Evolutionary conservation across 1,140 invertebrate genomes (phyloP), one percentile per base, ranked within the genome.

Genomic region (Anastrepha ludens): DNA sequence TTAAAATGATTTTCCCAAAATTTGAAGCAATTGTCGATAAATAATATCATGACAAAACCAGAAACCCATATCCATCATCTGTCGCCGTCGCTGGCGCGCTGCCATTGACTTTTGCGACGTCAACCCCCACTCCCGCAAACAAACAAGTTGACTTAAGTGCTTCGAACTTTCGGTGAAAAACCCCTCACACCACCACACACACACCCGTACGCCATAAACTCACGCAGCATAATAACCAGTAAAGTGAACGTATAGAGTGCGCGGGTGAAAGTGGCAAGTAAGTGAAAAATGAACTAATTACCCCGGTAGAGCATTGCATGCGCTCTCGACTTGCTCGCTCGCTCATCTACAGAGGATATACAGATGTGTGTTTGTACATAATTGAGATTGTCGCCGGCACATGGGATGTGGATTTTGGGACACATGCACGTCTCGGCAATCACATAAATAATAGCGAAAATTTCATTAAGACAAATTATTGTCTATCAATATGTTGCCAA

Each of bases 401-500:
- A 11, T 67, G n/a, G 47, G n/a, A 29, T 20, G 5, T 47, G 74
- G 47, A 58, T 29, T 81, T 55, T 50, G 74, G 74, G 74, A 81
- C 47, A 81, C 74, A 81, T 74, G 62, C 87, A 88, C 87, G 88
- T 88, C 85, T 70, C 29, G 65, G 85, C 81, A 86, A 88, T 88
- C 78, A 74, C 88, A 89, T 89, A 89, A 89, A 89, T 89, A 70
- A 88, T 78, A 74, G 70, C 50, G 64, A 65, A 87, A 88, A 74
- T 89, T 88, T 88, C 88, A 89, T 89, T 89, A 89, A 89, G 88
- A 89, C 88, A 89, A 89, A 89, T 89, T 89, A 89, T 89, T 89
- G 87, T 89, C 87, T 89, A 81, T 89, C 87, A 89, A 88, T 88
- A 89, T 89, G 88, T 89, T 89, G 86, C 88, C 88, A 88, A 85